A percentile compares a stretch with the other conserved stretches of the same genome.
Conservation (phyloP, 2,113 vertebrate genomes). For the Myocastor coypus region DNA sequence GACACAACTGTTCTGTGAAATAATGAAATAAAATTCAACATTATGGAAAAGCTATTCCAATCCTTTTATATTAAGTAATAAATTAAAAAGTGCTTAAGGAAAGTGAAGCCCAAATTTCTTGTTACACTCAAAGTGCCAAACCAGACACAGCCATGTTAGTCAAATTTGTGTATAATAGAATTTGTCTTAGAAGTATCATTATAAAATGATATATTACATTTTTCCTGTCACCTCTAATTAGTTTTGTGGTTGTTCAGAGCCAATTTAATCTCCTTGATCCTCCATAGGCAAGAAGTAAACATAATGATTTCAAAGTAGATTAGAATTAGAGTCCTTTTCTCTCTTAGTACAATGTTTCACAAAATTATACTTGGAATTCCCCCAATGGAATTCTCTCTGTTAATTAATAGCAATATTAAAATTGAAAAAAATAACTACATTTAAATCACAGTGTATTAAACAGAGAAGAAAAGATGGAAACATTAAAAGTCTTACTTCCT, state of each 20-base stretch:
- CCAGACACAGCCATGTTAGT: conserved; percentile 54
- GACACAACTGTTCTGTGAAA: conserved; percentile 65
- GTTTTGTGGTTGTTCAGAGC: conserved; percentile 67
- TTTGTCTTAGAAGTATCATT: conserved; percentile 68
- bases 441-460: conserved; percentile 31
- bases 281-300: conserved; percentile 75
- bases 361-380: conserved; percentile 60
- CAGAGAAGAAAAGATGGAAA: background rate
- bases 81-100: conserved; percentile 73
- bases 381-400: background rate
- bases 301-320: conserved; percentile 75
- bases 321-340: conserved; percentile 66
- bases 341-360: conserved; percentile 63
- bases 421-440: background rate
- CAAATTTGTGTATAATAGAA: conserved; percentile 72
- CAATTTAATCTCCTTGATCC: conserved; percentile 74
- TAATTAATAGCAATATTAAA: conserved; percentile 59
- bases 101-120: conserved; percentile 69
- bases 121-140: conserved; percentile 58
- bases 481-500: background rate
- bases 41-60: conserved; percentile 53
- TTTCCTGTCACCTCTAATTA: conserved; percentile 75
- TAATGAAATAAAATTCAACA: conserved; percentile 73
- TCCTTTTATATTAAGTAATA: conserved; percentile 69
- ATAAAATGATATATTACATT: conserved; percentile 65